A percentile compares a stretch with the other conserved stretches of the same genome.
Conservation (phyloP, 1,140 invertebrate genomes). For the Ditylenchus dipsaci region DNA sequence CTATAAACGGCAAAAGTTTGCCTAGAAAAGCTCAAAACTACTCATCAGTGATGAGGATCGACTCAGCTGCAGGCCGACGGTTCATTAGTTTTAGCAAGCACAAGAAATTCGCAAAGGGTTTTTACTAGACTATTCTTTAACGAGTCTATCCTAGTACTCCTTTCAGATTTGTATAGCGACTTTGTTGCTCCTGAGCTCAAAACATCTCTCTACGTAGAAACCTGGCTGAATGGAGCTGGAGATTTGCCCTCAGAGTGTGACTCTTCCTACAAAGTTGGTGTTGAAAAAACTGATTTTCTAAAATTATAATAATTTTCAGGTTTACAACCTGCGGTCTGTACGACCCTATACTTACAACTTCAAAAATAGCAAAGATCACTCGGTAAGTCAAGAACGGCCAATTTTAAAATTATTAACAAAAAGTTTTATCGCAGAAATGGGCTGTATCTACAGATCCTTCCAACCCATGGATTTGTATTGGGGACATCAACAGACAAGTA, state of each 20-base stretch:
- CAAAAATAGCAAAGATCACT: conserved; percentile 75
- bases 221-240: conserved; percentile 75
- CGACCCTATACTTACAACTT: conserved; percentile 61
- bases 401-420: background rate
- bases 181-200: conserved; percentile 72
- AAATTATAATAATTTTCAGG: conserved; percentile 14
- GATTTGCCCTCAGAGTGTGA: conserved; percentile 56
- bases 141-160: conserved; percentile 18
- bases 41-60: conserved; percentile 19
- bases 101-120: conserved; percentile 38
- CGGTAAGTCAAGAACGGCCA: conserved; percentile 53
- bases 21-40: background rate
- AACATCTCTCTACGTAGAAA: conserved; percentile 72
- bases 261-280: conserved; percentile 38
- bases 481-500: conserved; percentile 85
- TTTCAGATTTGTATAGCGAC: conserved; percentile 74
- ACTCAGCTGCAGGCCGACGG: conserved; percentile 3
- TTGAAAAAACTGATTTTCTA: background rate
- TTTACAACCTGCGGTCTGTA: conserved; percentile 56
- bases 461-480: conserved; percentile 75
- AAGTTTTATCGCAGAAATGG: conserved; percentile 68
- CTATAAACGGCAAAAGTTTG: conserved; percentile 19
- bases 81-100: conserved; percentile 37
- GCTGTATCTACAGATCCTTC: conserved; percentile 65
- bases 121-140: conserved; percentile 12